Conservation (phyloP, 2,888 invertebrate species). For the Epinotia demarniana region DNA sequence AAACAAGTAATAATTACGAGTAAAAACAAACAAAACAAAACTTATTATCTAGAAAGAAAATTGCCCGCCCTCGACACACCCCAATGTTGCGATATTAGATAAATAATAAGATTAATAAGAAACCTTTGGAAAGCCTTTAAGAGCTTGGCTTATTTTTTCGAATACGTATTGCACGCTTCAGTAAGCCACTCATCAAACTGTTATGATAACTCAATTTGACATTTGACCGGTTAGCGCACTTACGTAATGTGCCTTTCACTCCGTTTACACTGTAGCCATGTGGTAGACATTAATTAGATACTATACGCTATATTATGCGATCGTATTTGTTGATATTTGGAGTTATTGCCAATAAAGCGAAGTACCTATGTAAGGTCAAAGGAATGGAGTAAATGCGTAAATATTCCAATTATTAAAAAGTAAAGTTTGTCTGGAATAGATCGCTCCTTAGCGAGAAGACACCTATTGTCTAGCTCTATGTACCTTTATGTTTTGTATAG, state of each 20-base stretch:
- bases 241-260: conserved; percentile 20
- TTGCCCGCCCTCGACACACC: too few species aligned
- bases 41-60: too few species aligned
- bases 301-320: neutral
- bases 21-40: too few species aligned
- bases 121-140: neutral
- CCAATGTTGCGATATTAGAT: too few species aligned
- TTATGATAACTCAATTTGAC: conserved; percentile 4
- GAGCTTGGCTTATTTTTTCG: neutral
- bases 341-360: neutral
- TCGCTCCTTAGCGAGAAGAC: too few species aligned
- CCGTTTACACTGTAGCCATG: neutral
- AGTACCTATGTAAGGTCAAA: neutral
- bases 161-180: neutral
- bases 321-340: neutral
- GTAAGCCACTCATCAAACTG: conserved; percentile 9
- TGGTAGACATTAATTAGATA: neutral
- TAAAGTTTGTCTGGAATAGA: too few species aligned
- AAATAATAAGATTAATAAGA: neutral
- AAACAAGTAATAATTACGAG: too few species aligned
- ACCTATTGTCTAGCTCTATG: too few species aligned
- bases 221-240: conserved; percentile 9
- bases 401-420: too few species aligned
- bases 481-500: too few species aligned
- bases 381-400: neutral